These are phyloP conservation scores for Orthosia cruda DNA, from an alignment of 2,888 invertebrate genomes.

Conservation along the genomic window DNA sequence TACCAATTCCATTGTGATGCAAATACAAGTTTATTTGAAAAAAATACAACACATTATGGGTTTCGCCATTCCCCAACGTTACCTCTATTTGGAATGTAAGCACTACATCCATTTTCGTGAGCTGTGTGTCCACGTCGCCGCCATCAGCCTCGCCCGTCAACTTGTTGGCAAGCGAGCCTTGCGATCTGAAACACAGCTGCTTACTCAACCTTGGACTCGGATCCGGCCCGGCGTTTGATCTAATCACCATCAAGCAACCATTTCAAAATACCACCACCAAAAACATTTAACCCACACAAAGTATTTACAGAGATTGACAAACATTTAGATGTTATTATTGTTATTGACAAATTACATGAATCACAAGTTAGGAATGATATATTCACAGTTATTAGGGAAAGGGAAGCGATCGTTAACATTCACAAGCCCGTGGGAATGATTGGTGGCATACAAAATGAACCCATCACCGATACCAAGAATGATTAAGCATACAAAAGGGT, in stretches of 20 bases:
- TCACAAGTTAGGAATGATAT: constrained; percentile 57
- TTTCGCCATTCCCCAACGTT: constrained; percentile 73
- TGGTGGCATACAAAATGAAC: constrained; percentile 85
- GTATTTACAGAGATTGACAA: constrained; percentile 43
- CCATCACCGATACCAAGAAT: constrained; percentile 92
- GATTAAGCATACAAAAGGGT: constrained; percentile 89
- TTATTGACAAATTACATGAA: constrained; percentile 52
- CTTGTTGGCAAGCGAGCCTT: constrained; percentile 97
- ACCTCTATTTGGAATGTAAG: constrained; percentile 99
- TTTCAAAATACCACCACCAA: constrained; percentile 77
- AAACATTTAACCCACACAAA: constrained; percentile 44
- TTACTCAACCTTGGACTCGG: constrained; percentile 92
- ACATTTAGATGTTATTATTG: constrained; percentile 38
- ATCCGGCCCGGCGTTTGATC: constrained; percentile 90
- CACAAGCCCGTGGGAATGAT: constrained; percentile 78
- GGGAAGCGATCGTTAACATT: constrained; percentile 76
- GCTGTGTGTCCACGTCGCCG: constrained; percentile 98
- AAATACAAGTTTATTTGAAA: constrained; percentile 5
- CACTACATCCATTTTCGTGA: constrained; percentile 99
- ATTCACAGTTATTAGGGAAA: constrained; percentile 73
- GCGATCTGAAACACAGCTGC: constrained; percentile 95
- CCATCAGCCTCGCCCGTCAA: constrained; percentile 99
- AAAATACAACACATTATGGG: not conserved
- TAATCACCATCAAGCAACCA: constrained; percentile 75
- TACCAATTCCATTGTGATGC: constrained; percentile 27